Evolutionary conservation across 1,140 invertebrate genomes (phyloP).

Genomic region (Drosophila obscura): DNA sequence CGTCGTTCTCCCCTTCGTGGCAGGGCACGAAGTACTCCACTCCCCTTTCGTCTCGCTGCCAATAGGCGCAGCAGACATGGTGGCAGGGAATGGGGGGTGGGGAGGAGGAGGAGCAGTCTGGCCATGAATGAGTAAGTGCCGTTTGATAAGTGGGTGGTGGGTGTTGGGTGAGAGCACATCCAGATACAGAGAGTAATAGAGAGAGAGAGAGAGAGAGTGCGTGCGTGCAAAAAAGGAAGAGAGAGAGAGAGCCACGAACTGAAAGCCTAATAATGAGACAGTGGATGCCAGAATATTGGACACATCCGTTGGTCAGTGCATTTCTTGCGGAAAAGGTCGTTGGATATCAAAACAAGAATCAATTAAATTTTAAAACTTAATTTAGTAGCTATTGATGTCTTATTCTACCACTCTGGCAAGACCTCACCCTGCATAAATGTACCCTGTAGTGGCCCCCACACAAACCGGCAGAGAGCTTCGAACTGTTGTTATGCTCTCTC

Average conservation of each 20-base stretch:
- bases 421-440: too few relatives aligned
- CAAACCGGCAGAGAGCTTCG: constrained; percentile 50
- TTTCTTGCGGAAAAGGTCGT: too few relatives aligned
- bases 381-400: background rate
- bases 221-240: constrained; percentile 2
- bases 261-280: constrained; percentile 35
- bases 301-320: background rate
- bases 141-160: constrained; percentile 66
- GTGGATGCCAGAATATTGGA: constrained; percentile 8
- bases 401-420: too few relatives aligned
- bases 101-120: constrained; percentile 45
- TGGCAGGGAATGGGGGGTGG: background rate
- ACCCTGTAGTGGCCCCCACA: background rate
- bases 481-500: constrained; percentile 2
- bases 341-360: background rate
- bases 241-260: constrained; percentile 14
- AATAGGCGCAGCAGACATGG: constrained; percentile 58
- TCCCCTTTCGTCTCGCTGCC: constrained; percentile 41
- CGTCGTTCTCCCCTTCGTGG: constrained; percentile 36
- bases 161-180: constrained; percentile 27
- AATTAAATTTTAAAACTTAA: background rate
- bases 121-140: constrained; percentile 77
- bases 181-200: constrained; percentile 12
- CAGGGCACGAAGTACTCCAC: constrained; percentile 16
- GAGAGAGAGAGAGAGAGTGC: constrained; percentile 6